These are phyloP conservation scores for Ommatoiulus sabulosus DNA, from an alignment of 2,888 invertebrate genomes.

Conservation along the genomic window DNA sequence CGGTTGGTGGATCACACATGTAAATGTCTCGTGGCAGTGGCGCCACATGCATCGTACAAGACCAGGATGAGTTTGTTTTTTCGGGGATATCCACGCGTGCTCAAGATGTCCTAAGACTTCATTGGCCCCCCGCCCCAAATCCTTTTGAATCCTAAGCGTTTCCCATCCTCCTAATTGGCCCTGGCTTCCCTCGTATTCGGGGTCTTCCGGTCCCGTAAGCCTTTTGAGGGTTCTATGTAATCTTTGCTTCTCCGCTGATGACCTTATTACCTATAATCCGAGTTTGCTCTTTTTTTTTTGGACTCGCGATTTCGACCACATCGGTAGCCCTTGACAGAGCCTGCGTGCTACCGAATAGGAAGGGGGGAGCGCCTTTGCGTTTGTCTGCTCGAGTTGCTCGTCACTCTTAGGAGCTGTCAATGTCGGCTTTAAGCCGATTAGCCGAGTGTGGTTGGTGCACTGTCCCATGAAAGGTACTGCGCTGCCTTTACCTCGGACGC, in stretches of 20 bases:
- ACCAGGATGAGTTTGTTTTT: too few relatives aligned
- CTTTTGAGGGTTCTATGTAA: not conserved
- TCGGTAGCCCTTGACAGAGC: not conserved
- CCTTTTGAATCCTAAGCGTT: not conserved
- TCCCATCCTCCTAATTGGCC: not conserved
- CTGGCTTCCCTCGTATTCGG: not conserved
- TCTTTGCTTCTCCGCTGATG: not conserved
- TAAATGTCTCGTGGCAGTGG: too few relatives aligned
- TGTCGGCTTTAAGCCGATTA: slow-evolving; percentile 38
- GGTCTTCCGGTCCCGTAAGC: not conserved
- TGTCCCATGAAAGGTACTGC: slow-evolving; percentile 47
- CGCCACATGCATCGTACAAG: too few relatives aligned
- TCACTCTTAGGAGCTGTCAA: not conserved
- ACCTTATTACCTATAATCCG: not conserved
- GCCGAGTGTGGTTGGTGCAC: slow-evolving; percentile 31
- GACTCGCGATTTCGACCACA: not conserved
- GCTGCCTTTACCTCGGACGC: not conserved
- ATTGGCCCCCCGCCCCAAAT: not conserved
- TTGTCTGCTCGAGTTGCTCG: not conserved
- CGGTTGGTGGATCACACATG: too few relatives aligned
- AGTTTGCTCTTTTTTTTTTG: not conserved
- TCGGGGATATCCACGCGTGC: not conserved
- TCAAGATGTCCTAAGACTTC: not conserved
- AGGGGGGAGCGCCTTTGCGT: not conserved
- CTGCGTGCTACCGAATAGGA: too few relatives aligned